Evolutionary conservation across 2,888 invertebrate genomes (phyloP).

Genomic region (Acleris sparsana): DNA sequence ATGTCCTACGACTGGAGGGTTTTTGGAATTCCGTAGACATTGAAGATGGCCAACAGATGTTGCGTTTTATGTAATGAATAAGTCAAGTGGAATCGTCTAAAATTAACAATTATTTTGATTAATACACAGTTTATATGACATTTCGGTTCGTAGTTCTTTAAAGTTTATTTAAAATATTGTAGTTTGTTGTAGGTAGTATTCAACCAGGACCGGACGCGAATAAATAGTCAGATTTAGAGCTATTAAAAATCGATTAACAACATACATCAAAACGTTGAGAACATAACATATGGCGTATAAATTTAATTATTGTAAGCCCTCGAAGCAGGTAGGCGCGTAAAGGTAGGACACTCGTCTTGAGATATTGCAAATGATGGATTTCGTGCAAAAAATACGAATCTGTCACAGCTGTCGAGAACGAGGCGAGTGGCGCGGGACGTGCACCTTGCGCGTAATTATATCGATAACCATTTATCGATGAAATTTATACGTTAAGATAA

Average conservation of each 20-base stretch:
- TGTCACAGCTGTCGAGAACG: conserved; percentile 59
- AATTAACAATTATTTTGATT: conserved; percentile 1
- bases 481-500: conserved; percentile 34
- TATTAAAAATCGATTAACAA: conserved; percentile 24
- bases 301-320: conserved; percentile 20
- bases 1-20: conserved; percentile 40
- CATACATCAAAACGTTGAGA: conserved; percentile 7
- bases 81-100: conserved; percentile 36
- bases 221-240: background rate
- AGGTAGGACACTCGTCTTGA: conserved; percentile 52
- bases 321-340: conserved; percentile 50
- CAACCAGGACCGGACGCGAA: background rate
- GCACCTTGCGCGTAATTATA: conserved; percentile 37
- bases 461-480: conserved; percentile 37
- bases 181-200: background rate
- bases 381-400: conserved; percentile 66
- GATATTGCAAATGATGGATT: conserved; percentile 63
- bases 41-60: conserved; percentile 37
- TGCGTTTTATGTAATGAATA: conserved; percentile 41
- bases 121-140: background rate
- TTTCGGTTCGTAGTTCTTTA: too few species aligned
- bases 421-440: conserved; percentile 17
- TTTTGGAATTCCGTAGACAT: conserved; percentile 39
- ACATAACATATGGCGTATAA: conserved; percentile 1
- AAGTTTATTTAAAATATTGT: too few species aligned